phyloP scores from a whole-genome alignment of 2,888 invertebrate species.

The Harpalus rufipes region DNA sequence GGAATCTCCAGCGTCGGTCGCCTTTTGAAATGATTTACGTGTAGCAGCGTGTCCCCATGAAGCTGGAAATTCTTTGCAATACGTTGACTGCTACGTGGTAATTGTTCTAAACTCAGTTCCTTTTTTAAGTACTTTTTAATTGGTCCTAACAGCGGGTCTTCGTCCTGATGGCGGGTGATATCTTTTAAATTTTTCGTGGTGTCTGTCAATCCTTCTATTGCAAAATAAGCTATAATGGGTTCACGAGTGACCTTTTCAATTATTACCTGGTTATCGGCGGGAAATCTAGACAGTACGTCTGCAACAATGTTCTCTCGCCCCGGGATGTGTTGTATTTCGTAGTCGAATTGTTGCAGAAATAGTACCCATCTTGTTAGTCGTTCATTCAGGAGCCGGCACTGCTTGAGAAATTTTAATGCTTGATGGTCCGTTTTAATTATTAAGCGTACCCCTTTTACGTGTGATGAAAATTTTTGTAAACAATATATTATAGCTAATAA shows the following conservation, averaged over 20 bases:
- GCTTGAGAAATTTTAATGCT: constrained; percentile 69
- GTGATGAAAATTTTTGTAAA: constrained; percentile 69
- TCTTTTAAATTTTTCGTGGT: background rate
- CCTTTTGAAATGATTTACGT: background rate
- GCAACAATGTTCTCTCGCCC: constrained; percentile 70
- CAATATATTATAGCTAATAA: constrained; percentile 68
- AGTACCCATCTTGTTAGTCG: constrained; percentile 70
- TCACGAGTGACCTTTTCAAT: background rate
- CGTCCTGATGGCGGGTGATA: background rate
- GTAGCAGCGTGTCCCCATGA: background rate
- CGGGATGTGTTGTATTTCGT: constrained; percentile 68
- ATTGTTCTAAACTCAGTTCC: background rate
- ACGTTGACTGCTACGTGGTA: background rate
- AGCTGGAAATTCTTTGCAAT: background rate
- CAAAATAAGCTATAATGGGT: background rate
- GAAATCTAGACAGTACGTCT: constrained; percentile 70
- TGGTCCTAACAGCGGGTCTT: background rate
- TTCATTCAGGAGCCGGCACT: constrained; percentile 68
- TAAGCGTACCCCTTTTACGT: constrained; percentile 67
- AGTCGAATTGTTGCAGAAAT: constrained; percentile 69
- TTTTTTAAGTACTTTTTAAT: background rate
- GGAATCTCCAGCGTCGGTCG: background rate
- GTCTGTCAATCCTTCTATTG: background rate
- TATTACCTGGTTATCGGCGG: constrained; percentile 3
- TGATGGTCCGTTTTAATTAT: constrained; percentile 70